phyloP scores from a whole-genome alignment of 2,113 vertebrate species.

The Euleptes europaea region DNA sequence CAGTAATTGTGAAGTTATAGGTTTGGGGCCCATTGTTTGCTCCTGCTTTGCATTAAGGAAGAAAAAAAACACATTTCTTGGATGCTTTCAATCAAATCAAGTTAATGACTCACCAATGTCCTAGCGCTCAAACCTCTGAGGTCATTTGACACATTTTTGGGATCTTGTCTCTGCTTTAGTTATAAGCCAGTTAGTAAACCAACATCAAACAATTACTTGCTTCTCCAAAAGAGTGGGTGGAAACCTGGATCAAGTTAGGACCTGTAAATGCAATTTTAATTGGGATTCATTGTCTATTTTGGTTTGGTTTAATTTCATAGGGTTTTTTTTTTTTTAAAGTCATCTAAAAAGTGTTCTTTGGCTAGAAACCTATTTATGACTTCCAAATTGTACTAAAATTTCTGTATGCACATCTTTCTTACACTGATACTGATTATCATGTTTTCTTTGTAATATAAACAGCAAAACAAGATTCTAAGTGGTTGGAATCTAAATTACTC shows the following conservation, averaged over 20 bases:
- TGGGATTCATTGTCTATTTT: not conserved
- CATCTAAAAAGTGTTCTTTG: slow-evolving; percentile 63
- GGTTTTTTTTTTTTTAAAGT: not conserved
- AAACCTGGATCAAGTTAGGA: slow-evolving; percentile 59
- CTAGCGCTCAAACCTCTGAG: slow-evolving; percentile 58
- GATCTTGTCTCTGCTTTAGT: slow-evolving; percentile 60
- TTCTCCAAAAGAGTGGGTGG: slow-evolving; percentile 63
- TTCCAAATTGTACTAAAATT: slow-evolving; percentile 41
- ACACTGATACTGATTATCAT: slow-evolving; percentile 59
- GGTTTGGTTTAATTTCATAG: not conserved
- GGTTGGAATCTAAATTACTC: not conserved
- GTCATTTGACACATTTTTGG: slow-evolving; percentile 62
- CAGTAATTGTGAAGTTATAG: slow-evolving; percentile 30
- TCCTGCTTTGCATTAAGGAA: slow-evolving; percentile 54
- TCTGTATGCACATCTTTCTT: slow-evolving; percentile 31
- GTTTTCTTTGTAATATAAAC: slow-evolving; percentile 40
- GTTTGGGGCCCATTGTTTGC: slow-evolving; percentile 59
- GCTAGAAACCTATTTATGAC: slow-evolving; percentile 44
- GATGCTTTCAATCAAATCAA: slow-evolving; percentile 61
- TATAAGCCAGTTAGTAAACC: slow-evolving; percentile 52
- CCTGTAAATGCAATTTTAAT: slow-evolving; percentile 64
- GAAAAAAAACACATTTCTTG: slow-evolving; percentile 41
- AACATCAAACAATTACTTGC: slow-evolving; percentile 55
- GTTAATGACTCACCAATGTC: slow-evolving; percentile 69
- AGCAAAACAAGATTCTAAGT: slow-evolving; percentile 1